A percentile compares a stretch with the other conserved stretches of the same genome.
These are phyloP conservation scores for Alfaro cultratus DNA, from an alignment of 2,797 vertebrate genomes.

Conservation along the genomic window DNA sequence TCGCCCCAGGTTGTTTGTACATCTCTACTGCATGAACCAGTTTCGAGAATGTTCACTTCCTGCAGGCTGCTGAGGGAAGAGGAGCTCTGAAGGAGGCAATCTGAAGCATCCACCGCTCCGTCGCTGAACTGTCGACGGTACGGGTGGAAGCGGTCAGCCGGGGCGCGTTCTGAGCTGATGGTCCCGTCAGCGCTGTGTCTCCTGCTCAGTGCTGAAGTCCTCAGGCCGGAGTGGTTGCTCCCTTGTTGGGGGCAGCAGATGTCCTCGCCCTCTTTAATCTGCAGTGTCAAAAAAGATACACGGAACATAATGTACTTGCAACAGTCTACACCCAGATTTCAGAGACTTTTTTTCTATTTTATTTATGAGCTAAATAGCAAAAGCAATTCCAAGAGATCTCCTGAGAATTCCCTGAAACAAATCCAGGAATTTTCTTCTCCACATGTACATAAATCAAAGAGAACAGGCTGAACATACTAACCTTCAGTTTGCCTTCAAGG, in stretches of 20 bases:
- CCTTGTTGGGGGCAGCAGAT: conserved; percentile 44
- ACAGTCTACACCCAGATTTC: background rate
- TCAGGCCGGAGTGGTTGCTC: conserved; percentile 59
- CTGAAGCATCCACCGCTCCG: conserved; percentile 60
- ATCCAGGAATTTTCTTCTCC: background rate
- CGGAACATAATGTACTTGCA: background rate
- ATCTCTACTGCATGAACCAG: conserved; percentile 25
- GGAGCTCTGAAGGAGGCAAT: conserved; percentile 33
- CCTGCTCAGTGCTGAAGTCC: conserved; percentile 62
- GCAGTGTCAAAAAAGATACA: conserved; percentile 5
- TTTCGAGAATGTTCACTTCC: conserved; percentile 51
- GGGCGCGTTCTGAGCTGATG: conserved; percentile 44
- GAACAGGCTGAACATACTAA: background rate
- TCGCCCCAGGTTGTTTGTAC: conserved; percentile 64
- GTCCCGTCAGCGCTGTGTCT: conserved; percentile 83
- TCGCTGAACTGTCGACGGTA: conserved; percentile 88
- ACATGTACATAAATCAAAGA: background rate
- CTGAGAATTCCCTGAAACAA: conserved; percentile 5
- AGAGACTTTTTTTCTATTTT: background rate
- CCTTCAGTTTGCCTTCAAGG: background rate
- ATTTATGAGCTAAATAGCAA: conserved; percentile 4
- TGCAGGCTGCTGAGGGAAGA: conserved; percentile 61
- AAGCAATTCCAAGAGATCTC: conserved; percentile 2
- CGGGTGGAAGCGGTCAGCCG: conserved; percentile 84
- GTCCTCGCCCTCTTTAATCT: conserved; percentile 48